Evolutionary conservation across 2,113 vertebrate species (phyloP).

Genomic region (Edolisoma coerulescens): DNA sequence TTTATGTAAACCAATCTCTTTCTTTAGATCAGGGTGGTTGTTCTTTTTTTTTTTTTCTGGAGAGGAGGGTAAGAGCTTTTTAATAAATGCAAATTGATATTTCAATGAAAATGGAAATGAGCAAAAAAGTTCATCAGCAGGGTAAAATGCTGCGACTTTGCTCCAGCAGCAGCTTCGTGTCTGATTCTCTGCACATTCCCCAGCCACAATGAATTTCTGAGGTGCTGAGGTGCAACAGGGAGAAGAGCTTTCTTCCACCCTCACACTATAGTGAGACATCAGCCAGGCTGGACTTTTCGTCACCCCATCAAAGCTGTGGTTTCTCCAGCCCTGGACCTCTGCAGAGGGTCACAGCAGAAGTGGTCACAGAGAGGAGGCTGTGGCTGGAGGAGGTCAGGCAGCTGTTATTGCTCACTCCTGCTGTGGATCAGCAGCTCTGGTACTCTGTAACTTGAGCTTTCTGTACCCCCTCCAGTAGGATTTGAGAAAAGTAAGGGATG

Average conservation of each 20-base stretch:
- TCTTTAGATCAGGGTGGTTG: conserved; percentile 9
- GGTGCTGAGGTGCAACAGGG: not conserved
- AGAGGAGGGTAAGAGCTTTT: conserved; percentile 40
- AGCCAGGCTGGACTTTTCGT: not conserved
- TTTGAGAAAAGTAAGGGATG: not conserved
- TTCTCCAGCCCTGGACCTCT: not conserved
- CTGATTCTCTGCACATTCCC: not conserved
- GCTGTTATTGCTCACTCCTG: not conserved
- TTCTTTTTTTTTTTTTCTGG: not conserved
- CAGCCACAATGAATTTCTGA: not conserved
- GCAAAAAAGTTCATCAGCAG: conserved; percentile 22
- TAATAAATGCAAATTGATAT: conserved; percentile 64
- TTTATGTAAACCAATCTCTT: conserved; percentile 59
- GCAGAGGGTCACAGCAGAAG: not conserved
- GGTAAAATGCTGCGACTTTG: not conserved
- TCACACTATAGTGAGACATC: not conserved
- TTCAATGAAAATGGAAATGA: conserved; percentile 52
- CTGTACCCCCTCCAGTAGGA: not conserved
- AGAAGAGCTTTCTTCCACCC: not conserved
- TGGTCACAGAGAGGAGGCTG: not conserved
- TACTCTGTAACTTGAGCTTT: not conserved
- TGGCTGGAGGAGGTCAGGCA: not conserved
- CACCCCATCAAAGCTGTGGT: not conserved
- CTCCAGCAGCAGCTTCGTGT: not conserved
- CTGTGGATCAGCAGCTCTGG: not conserved